Conservation (phyloP, 1,140 invertebrate species). For the Daktulosphaira vitifoliae region DNA sequence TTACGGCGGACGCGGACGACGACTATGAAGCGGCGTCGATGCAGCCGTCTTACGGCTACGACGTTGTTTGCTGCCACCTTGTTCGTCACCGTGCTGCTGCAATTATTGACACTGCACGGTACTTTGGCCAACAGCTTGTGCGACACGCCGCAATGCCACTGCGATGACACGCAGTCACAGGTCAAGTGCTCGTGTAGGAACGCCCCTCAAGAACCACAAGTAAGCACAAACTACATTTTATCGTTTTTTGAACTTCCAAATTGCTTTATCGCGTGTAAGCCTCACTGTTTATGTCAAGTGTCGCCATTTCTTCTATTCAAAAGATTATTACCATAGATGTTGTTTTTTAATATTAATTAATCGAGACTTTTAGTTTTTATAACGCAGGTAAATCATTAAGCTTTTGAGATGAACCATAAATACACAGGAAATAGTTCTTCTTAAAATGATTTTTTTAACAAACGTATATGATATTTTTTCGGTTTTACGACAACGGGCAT, state of each 20-base stretch:
- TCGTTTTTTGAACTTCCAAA: background rate
- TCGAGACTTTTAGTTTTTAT: too few species aligned
- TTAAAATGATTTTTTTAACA: too few species aligned
- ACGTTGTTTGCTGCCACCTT: background rate
- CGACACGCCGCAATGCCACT: slow-evolving; percentile 24
- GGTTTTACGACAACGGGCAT: too few species aligned
- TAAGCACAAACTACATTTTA: background rate
- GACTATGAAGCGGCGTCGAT: background rate
- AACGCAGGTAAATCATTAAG: too few species aligned
- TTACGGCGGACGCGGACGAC: slow-evolving; percentile 1
- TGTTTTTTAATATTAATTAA: too few species aligned
- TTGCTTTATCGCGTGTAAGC: background rate
- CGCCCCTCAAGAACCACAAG: slow-evolving; percentile 18
- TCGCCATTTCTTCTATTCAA: too few species aligned
- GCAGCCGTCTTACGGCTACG: too few species aligned
- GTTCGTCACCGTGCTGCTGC: background rate
- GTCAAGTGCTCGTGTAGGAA: slow-evolving; percentile 16
- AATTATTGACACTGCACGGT: background rate
- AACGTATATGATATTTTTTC: too few species aligned
- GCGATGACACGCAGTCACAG: slow-evolving; percentile 23
- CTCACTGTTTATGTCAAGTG: too few species aligned
- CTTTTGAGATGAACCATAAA: too few species aligned
- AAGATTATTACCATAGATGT: too few species aligned
- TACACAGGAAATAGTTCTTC: too few species aligned
- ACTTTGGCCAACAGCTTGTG: background rate